A percentile compares a stretch with the other conserved stretches of the same genome.
These are phyloP conservation scores for Ornithorhynchus anatinus DNA, from an alignment of 2,113 vertebrate genomes.

Conservation along the genomic window DNA sequence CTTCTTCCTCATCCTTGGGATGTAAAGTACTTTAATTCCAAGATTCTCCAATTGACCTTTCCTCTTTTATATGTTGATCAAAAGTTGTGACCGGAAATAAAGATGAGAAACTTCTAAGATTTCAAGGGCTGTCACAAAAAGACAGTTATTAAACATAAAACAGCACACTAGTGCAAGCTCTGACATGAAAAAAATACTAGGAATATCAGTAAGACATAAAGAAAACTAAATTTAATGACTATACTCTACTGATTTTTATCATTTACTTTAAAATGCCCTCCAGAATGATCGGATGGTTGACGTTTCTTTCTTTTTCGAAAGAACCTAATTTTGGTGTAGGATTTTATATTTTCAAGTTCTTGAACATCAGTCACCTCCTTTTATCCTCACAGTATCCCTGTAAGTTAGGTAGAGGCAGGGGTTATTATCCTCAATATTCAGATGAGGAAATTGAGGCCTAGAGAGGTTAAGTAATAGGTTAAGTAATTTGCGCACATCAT, in stretches of 20 bases:
- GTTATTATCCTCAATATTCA: too few species aligned
- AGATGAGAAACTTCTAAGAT: constrained; percentile 60
- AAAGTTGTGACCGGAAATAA: constrained; percentile 63
- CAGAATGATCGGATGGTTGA: constrained; percentile 8
- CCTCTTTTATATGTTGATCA: constrained; percentile 58
- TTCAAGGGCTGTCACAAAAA: constrained; percentile 46
- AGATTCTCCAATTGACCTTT: constrained; percentile 57
- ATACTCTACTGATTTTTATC: constrained; percentile 33
- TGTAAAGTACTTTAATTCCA: constrained; percentile 67
- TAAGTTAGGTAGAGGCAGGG: too few species aligned
- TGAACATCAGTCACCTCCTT: too few species aligned
- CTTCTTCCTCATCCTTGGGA: constrained; percentile 40
- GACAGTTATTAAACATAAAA: constrained; percentile 59
- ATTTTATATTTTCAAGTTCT: too few species aligned
- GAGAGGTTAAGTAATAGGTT: too few species aligned
- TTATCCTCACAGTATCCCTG: too few species aligned
- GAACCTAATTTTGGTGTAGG: too few species aligned
- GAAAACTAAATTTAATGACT: constrained; percentile 29
- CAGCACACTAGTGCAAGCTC: constrained; percentile 39
- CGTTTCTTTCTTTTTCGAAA: constrained; percentile 42
- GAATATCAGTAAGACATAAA: constrained; percentile 33
- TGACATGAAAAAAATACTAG: constrained; percentile 37
- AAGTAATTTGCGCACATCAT: too few species aligned
- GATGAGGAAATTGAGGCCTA: too few species aligned
- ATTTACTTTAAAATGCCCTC: constrained; percentile 27